Evolutionary conservation across 2,113 vertebrate genomes (phyloP).

Genomic region (Megaptera novaeangliae): DNA sequence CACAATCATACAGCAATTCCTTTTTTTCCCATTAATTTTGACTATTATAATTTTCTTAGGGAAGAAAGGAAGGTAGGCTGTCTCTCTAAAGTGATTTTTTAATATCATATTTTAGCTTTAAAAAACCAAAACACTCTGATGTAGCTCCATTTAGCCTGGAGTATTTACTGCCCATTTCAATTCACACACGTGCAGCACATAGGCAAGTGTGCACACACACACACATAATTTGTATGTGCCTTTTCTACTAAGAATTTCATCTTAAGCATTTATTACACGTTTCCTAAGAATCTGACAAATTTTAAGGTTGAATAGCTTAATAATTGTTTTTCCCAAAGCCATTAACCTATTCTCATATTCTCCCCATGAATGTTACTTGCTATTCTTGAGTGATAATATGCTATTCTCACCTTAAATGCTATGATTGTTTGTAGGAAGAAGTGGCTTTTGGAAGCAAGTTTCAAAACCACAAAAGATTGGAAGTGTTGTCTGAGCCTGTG

Average conservation of each 20-base stretch:
- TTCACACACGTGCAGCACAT: fast-evolving
- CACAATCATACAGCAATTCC: too few relatives aligned
- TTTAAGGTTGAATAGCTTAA: fast-evolving
- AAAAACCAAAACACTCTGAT: background rate
- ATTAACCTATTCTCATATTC: fast-evolving
- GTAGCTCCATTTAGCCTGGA: fast-evolving
- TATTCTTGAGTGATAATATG: fast-evolving
- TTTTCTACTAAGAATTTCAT: background rate
- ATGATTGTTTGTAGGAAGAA: fast-evolving
- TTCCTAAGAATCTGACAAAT: background rate
- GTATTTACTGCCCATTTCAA: fast-evolving
- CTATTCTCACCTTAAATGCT: fast-evolving
- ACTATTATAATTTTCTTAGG: background rate
- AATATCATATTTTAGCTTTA: background rate
- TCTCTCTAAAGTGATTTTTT: background rate
- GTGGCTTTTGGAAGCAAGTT: background rate
- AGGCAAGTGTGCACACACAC: background rate
- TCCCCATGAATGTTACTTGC: fast-evolving
- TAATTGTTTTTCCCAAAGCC: background rate
- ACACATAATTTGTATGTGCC: background rate
- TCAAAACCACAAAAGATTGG: background rate
- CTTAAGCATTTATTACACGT: background rate
- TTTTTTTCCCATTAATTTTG: background rate
- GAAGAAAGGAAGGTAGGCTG: too few relatives aligned
- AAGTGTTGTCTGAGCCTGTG: background rate